Evolutionary conservation across 2,888 invertebrate genomes (phyloP).

Genomic region (Cepaea hortensis): DNA sequence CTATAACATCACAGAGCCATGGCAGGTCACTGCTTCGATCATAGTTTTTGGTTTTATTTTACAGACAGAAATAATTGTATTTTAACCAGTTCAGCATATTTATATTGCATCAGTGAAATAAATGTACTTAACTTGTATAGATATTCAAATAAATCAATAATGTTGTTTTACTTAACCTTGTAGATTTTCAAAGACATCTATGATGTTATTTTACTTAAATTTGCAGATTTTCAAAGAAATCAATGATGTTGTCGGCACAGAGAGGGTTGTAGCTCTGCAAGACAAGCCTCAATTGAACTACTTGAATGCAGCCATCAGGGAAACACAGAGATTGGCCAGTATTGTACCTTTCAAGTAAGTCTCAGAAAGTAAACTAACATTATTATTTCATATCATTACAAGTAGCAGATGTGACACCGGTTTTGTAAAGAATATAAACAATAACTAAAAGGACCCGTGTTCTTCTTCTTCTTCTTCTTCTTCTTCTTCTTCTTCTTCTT

Average conservation of each 20-base stretch:
- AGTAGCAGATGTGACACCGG: too few relatives aligned
- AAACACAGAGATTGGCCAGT: conserved; percentile 59
- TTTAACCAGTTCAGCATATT: neutral
- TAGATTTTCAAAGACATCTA: conserved; percentile 4
- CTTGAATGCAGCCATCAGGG: conserved; percentile 64
- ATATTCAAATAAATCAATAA: neutral
- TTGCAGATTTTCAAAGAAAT: conserved; percentile 51
- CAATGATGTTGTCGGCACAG: conserved; percentile 70
- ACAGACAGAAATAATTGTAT: neutral
- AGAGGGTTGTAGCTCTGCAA: conserved; percentile 51
- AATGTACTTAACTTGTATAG: neutral
- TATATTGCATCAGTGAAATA: neutral
- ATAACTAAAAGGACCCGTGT: too few relatives aligned
- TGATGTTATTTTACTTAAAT: too few relatives aligned
- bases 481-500: too few relatives aligned
- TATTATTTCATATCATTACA: too few relatives aligned
- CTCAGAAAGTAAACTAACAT: too few relatives aligned
- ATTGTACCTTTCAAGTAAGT: conserved; percentile 57
- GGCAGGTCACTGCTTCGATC: too few relatives aligned
- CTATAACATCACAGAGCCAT: too few relatives aligned
- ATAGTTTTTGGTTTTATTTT: neutral
- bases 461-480: too few relatives aligned
- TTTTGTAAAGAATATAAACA: too few relatives aligned
- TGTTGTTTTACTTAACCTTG: neutral
- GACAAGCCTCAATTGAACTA: conserved; percentile 57